Evolutionary conservation across 2,888 invertebrate species (phyloP), one percentile per base, ranked within the genome.

Genomic region (Mimas tiliae): DNA sequence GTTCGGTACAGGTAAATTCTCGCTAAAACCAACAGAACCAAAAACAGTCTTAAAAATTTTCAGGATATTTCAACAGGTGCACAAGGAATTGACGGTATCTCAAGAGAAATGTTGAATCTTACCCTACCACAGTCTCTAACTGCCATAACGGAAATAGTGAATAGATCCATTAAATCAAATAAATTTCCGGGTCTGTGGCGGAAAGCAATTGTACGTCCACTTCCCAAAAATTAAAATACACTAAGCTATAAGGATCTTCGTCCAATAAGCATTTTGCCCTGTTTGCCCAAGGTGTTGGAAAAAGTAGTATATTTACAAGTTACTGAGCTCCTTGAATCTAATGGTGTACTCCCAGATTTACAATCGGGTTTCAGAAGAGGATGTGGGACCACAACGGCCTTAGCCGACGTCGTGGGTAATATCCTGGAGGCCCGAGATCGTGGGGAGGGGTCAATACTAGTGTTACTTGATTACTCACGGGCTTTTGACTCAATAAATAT

Each of bases 401-500:
- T 75, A 0, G 33, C 67, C 0, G 69, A 72, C 51, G 72, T 75
- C 0, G 38, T 67, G 0, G 73, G 68, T 9, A 67, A 71, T 48
- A 65, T 74, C 0, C 27, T 74, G 0, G 62, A 51, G 0, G 73
- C 70, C 0, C 68, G 65, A 3, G 74, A 75, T 34, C 8, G 7
- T 0, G 71, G 73, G 0, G 33, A 66, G 53, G 69, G 68, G 0
- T 69, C 70, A 1, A 52, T 71, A 0, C 16, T 75, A 1, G 64
- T 65, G 0, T n/a, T 75, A 9, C 62, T 74, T 0, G 74, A 74
- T 52, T 74, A 66, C 47, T 72, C 72, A 0, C 65, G 73, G 6
- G 74, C 74, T 0, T 72, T 74, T 62, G 74, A 74, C 45, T 34
- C 47, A 0, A 69, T 73, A 2, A 70, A 72, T 53, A 55, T 47